Percentiles rank a stretch among this genome's conserved stretches.
Evolutionary conservation across 37 sponge, comb jelly and placozoan genomes (phyloP).

Genomic region (Axinella damicornis): DNA sequence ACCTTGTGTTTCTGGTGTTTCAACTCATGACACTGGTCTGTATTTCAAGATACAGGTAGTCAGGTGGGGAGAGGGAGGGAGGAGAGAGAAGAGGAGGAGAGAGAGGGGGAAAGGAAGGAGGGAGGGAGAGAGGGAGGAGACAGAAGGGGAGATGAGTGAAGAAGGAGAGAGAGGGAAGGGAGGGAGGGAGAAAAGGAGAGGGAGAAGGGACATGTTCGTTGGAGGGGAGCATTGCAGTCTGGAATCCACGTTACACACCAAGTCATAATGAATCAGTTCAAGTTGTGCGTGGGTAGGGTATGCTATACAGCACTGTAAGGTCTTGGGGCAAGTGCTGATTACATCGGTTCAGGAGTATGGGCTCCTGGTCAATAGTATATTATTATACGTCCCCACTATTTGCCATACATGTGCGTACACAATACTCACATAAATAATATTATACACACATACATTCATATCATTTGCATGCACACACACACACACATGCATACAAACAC

Average conservation of each 20-base stretch:
- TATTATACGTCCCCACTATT: too few species aligned
- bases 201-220: neutral
- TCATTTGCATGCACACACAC: neutral
- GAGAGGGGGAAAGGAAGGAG: conserved; percentile 17
- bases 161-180: neutral
- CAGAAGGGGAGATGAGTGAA: neutral
- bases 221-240: neutral
- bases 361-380: too few species aligned
- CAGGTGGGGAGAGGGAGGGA: conserved; percentile 14
- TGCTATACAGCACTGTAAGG: too few species aligned
- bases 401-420: neutral
- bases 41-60: neutral
- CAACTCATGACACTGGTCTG: too few species aligned
- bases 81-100: conserved; percentile 25
- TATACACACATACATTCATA: conserved; percentile 19
- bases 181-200: too few species aligned
- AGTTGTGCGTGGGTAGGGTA: too few species aligned
- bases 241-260: too few species aligned
- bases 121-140: conserved; percentile 9
- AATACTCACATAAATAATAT: conserved; percentile 4
- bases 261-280: too few species aligned
- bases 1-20: too few species aligned
- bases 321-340: too few species aligned
- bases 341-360: too few species aligned
- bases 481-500: too few species aligned